Percentiles rank a stretch among this genome's conserved stretches.
Conservation (phyloP, 1,140 invertebrate genomes). For the Druon quercuslanigerum region DNA sequence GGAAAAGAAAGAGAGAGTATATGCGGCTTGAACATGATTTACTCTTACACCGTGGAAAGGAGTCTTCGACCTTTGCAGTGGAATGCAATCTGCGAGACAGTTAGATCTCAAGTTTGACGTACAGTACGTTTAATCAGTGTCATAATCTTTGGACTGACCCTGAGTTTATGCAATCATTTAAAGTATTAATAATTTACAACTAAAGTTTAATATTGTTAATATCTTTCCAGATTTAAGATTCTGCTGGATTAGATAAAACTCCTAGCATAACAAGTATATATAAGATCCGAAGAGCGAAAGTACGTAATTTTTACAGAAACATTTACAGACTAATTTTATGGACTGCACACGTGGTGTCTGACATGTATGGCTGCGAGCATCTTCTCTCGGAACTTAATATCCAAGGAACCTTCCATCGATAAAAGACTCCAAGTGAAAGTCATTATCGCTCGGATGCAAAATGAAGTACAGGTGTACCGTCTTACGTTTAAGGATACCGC, state of each 20-base stretch:
- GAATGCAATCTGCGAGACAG: conserved; percentile 18
- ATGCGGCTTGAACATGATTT: neutral
- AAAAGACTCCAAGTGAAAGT: conserved; percentile 56
- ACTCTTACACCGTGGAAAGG: conserved; percentile 9
- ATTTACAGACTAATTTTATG: conserved; percentile 11
- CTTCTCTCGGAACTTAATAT: conserved; percentile 20
- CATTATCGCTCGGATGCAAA: conserved; percentile 50
- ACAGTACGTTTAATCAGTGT: conserved; percentile 16
- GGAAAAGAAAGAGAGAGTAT: neutral
- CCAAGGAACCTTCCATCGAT: conserved; percentile 44
- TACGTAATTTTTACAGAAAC: conserved; percentile 13
- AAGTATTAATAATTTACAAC: neutral
- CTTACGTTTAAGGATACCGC: conserved; percentile 48
- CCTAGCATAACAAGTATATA: neutral
- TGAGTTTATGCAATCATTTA: neutral
- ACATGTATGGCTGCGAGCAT: neutral
- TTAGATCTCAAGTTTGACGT: conserved; percentile 13
- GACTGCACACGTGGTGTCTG: conserved; percentile 4
- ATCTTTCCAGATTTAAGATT: no score
- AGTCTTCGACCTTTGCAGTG: conserved; percentile 15
- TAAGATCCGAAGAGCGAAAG: neutral
- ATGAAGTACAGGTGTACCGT: conserved; percentile 33
- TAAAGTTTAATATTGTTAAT: no score
- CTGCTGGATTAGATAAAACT: no score
- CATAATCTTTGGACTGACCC: neutral